These are phyloP conservation scores for Pampusana beccarii DNA, from an alignment of 2,113 vertebrate species.

Conservation along the genomic window DNA sequence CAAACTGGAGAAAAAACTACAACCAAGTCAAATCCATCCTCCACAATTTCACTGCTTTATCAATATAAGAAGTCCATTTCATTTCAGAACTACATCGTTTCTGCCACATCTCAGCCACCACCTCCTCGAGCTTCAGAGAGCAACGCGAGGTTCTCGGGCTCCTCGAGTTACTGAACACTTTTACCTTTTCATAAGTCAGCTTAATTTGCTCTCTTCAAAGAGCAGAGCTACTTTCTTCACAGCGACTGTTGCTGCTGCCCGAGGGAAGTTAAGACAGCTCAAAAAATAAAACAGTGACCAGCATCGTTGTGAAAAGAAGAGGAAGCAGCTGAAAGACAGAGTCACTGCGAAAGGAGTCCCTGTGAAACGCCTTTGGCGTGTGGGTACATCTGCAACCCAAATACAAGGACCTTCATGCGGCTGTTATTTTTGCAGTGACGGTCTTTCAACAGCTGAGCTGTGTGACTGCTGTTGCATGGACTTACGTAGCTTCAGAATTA, in stretches of 20 bases:
- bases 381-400: neutral
- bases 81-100: neutral
- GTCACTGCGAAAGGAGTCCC: neutral
- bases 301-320: neutral
- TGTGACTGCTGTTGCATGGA: neutral
- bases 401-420: neutral
- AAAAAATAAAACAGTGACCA: neutral
- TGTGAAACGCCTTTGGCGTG: neutral
- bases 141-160: neutral
- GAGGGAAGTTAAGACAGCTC: neutral
- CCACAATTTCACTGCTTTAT: neutral
- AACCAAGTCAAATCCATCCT: neutral
- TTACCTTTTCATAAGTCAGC: neutral
- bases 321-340: neutral
- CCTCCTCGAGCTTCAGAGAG: neutral
- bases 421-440: neutral
- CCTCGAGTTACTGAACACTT: neutral
- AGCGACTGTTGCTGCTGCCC: neutral
- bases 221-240: neutral
- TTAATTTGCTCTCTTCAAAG: neutral
- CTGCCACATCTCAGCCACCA: rapidly evolving
- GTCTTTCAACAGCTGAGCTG: neutral
- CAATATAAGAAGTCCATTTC: neutral
- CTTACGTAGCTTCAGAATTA: neutral
- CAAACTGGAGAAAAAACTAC: neutral